Base-by-base conservation (phyloP, 2,888 invertebrate species). In the Sthenelais limicola region DNA sequence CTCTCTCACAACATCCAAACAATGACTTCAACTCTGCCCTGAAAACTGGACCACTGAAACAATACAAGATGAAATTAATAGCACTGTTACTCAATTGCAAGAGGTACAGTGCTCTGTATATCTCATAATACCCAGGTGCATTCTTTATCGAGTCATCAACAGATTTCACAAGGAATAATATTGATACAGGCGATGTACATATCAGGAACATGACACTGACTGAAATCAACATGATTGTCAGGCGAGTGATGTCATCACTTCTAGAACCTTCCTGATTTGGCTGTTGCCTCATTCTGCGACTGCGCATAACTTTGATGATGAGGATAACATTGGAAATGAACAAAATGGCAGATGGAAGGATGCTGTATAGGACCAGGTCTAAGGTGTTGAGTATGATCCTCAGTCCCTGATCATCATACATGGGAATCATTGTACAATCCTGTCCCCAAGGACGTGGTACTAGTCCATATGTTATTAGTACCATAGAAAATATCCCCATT, bases 41-140 rank as follows among this genome's bases (percentile, higher is more conserved):
- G 38, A 62, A 62, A 28, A 43, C 62, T 1, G 62, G 62, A 1
- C 62, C 62, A 24, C 62, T 62, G 3, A 38, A 9, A 15, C 56
- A 56, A 28, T 62, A 62, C 38, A 62, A 26, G 9, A 35, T 1
- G 5, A 62, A 62, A 26, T 62, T 62, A 3, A 62, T 18, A 2
- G 62, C 62, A 24, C 62, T 62, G 62, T 62, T 62, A 24, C 38
- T 62, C 15, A 62, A 28, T 28, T 62, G 62, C 24, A 62, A 24
- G 12, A 38, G 21, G 62, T 62, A 62, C 2, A 38, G 12, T 1
- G 35, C 4, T 5, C 62, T 18, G 35, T 38, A 62, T n/a, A 62
- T 5, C 12, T 26, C 12, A 18, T 18, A 12, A 24, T 62, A 38
- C 15, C 26, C 9, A 32, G 56, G 56, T 2, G 30, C 30, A 2